Evolutionary conservation across 2,888 invertebrate species (phyloP).

Genomic region (Ormyrus nitidulus): DNA sequence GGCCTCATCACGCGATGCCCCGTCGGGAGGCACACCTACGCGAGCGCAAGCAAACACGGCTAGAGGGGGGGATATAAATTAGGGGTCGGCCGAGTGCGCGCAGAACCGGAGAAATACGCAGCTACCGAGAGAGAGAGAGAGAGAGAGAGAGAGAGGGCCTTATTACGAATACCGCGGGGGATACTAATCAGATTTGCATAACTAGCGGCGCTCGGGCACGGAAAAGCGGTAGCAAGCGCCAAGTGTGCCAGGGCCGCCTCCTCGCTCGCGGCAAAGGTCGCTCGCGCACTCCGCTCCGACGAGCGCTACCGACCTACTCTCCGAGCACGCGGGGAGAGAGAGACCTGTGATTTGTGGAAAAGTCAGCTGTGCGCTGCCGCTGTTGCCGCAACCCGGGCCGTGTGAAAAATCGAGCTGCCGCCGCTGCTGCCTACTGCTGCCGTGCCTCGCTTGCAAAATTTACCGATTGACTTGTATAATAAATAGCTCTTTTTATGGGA

Average conservation of each 20-base stretch:
- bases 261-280: slow-evolving; percentile 33
- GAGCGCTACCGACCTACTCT: slow-evolving; percentile 4
- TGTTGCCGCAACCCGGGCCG: too few species aligned
- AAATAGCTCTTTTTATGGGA: too few species aligned
- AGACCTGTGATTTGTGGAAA: too few species aligned
- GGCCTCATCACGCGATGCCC: slow-evolving; percentile 21
- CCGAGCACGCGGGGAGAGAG: neutral
- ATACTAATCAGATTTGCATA: slow-evolving; percentile 64
- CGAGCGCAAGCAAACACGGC: neutral
- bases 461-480: too few species aligned
- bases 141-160: slow-evolving; percentile 14
- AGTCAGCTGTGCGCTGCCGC: too few species aligned
- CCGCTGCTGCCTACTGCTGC: neutral
- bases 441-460: neutral
- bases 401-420: neutral
- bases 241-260: slow-evolving; percentile 69
- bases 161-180: slow-evolving; percentile 57
- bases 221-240: slow-evolving; percentile 60
- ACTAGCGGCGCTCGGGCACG: slow-evolving; percentile 56
- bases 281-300: neutral
- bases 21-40: neutral
- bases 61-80: neutral
- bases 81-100: too few species aligned
- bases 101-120: too few species aligned
- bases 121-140: neutral